Evolutionary conservation across 2,888 invertebrate species (phyloP).

Genomic region (Ormyrus rosae): DNA sequence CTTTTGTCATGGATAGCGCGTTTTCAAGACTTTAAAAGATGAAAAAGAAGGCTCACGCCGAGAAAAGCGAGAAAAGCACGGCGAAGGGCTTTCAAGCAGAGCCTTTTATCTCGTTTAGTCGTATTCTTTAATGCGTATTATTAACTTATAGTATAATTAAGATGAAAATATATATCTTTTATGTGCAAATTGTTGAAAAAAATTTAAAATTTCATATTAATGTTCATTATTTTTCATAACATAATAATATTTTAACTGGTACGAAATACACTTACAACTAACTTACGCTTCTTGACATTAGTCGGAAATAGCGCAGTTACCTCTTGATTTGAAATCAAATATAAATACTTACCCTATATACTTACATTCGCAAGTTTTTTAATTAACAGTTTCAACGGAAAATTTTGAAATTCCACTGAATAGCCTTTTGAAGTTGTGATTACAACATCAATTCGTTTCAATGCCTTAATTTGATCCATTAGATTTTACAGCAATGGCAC

Average conservation of each 20-base stretch:
- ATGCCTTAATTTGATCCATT: constrained; percentile 61
- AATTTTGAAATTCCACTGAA: background rate
- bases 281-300: no score
- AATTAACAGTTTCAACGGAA: background rate
- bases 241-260: no score
- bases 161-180: constrained; percentile 16
- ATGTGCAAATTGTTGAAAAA: background rate
- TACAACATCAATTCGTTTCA: constrained; percentile 61
- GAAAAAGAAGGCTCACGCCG: constrained; percentile 1
- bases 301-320: no score
- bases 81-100: background rate
- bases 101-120: constrained; percentile 7
- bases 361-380: no score
- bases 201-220: background rate
- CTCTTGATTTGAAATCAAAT: no score
- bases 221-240: background rate
- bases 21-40: background rate
- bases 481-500: constrained; percentile 18
- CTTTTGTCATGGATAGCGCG: constrained; percentile 11
- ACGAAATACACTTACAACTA: no score
- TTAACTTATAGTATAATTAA: constrained; percentile 24
- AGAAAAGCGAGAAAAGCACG: background rate
- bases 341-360: no score
- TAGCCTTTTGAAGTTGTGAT: constrained; percentile 61
- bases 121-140: constrained; percentile 17